Evolutionary conservation across 2,797 vertebrate genomes (phyloP).

Genomic region (Myotis findleyi): DNA sequence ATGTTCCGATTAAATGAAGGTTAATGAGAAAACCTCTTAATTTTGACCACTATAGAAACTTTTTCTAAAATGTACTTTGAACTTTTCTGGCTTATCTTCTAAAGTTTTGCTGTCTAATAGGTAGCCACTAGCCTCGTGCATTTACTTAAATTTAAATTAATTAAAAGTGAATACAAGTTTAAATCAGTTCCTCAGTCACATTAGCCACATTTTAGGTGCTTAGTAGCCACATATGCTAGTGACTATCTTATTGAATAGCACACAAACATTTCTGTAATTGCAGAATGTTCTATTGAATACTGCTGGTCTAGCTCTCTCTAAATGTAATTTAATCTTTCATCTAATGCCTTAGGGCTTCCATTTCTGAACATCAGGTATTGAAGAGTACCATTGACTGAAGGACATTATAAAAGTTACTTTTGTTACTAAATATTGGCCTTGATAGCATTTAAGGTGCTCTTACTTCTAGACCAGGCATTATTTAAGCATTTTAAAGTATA

Average conservation of each 20-base stretch:
- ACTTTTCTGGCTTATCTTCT: neutral
- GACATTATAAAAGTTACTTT: constrained; percentile 30
- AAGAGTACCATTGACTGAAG: neutral
- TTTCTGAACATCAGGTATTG: constrained; percentile 28
- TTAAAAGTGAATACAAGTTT: constrained; percentile 7
- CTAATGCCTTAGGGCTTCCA: neutral
- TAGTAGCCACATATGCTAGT: too few species aligned
- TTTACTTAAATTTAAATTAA: constrained; percentile 25
- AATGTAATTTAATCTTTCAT: constrained; percentile 25
- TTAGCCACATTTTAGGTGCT: neutral
- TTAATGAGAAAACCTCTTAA: constrained; percentile 24
- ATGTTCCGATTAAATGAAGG: neutral
- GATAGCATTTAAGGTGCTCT: neutral
- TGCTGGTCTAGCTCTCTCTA: neutral
- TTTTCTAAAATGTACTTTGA: constrained; percentile 25
- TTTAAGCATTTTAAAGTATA: constrained; percentile 37
- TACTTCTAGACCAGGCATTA: neutral
- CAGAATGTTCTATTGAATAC: neutral
- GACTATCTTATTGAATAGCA: neutral
- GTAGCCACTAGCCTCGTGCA: neutral
- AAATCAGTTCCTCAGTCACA: neutral
- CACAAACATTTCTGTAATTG: neutral
- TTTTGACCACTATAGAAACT: neutral
- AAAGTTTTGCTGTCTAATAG: neutral
- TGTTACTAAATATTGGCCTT: constrained; percentile 15